Percentiles rank a stretch among this genome's conserved stretches.
Conservation (phyloP, 2,797 vertebrate species). For the Petrocephalus sullivani region DNA sequence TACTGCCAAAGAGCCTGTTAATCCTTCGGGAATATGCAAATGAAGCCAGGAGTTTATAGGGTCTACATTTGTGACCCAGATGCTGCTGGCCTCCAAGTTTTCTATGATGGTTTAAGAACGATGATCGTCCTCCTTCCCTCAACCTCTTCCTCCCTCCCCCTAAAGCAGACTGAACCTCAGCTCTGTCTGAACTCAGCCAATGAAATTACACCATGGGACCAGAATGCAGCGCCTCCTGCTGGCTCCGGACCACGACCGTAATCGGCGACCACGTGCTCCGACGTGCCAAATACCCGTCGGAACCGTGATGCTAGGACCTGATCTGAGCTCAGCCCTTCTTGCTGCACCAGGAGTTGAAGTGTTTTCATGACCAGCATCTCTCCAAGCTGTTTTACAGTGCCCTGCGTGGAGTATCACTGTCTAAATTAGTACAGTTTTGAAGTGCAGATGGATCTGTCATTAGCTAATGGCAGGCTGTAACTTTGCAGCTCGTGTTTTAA, state of each 20-base stretch:
- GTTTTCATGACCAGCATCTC: background rate
- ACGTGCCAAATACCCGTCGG: background rate
- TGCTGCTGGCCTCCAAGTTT: background rate
- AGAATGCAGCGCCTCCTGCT: background rate
- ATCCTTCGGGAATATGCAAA: slow-evolving; percentile 24
- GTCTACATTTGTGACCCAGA: slow-evolving; percentile 27
- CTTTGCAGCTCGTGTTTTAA: slow-evolving; percentile 6
- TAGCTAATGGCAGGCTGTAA: background rate
- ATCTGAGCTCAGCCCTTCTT: background rate
- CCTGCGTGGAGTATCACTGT: background rate
- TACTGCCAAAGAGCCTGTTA: slow-evolving; percentile 66
- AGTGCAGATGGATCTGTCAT: background rate
- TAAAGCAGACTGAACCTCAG: background rate
- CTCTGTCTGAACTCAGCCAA: slow-evolving; percentile 22
- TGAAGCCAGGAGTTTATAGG: slow-evolving; percentile 40
- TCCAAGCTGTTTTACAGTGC: background rate
- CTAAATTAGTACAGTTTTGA: background rate
- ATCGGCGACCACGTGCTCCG: background rate
- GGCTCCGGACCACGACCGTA: background rate
- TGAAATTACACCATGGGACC: background rate
- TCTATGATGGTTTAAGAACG: background rate
- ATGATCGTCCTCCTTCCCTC: background rate
- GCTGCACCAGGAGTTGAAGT: background rate
- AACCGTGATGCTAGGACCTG: background rate
- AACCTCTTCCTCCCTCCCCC: background rate